phyloP scores from a whole-genome alignment of 2,888 invertebrate genomes.

The Nymphalis urticae region DNA sequence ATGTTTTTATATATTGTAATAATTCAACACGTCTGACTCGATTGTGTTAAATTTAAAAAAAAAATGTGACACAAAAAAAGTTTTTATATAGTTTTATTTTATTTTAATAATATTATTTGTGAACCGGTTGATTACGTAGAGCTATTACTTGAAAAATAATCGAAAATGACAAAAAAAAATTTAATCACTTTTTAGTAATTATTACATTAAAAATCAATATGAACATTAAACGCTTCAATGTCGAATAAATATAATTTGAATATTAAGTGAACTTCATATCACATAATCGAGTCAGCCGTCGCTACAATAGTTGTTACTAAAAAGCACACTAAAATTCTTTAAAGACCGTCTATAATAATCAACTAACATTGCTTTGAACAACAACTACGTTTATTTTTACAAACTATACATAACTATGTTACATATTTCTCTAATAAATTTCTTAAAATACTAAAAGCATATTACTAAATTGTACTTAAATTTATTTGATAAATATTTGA shows the following conservation, averaged over 20 bases:
- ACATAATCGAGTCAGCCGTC: conserved; percentile 51
- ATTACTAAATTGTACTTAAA: conserved; percentile 9
- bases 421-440: conserved; percentile 42
- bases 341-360: conserved; percentile 45
- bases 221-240: too few species aligned
- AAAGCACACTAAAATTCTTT: conserved; percentile 53
- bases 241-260: not conserved
- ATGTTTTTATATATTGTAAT: conserved; percentile 20
- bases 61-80: not conserved
- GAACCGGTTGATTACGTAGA: too few species aligned
- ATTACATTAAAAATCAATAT: too few species aligned
- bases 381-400: conserved; percentile 48
- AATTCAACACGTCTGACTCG: conserved; percentile 22
- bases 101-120: too few species aligned
- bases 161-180: too few species aligned
- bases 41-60: conserved; percentile 21
- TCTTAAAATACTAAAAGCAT: conserved; percentile 23
- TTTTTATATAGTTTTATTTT: too few species aligned
- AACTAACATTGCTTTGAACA: conserved; percentile 67
- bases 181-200: too few species aligned
- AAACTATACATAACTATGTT: conserved; percentile 49
- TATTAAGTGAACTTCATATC: conserved; percentile 7
- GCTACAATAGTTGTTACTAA: conserved; percentile 33
- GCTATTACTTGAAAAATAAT: too few species aligned
- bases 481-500: not conserved